Percentiles rank a stretch among this genome's conserved stretches.
Conservation (phyloP, 92 coral and sea anemone species). For the Scolanthus callimorphus region DNA sequence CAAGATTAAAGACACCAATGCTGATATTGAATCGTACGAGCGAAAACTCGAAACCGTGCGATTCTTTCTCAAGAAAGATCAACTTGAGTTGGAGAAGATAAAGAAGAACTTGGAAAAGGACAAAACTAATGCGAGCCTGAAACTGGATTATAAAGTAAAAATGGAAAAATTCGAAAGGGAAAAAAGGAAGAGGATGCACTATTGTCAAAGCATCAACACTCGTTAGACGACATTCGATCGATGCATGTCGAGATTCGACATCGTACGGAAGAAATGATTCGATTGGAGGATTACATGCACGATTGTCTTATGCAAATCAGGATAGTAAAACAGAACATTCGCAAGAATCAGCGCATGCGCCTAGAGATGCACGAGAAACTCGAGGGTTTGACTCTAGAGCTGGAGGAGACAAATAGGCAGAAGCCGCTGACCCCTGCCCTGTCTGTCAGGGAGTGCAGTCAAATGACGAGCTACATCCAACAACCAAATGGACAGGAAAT, state of each 20-base stretch:
- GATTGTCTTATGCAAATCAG: constrained; percentile 67
- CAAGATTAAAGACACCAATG: constrained; percentile 44
- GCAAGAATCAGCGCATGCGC: constrained; percentile 54
- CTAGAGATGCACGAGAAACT: constrained; percentile 68
- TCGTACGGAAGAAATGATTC: constrained; percentile 60
- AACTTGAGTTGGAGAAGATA: constrained; percentile 69
- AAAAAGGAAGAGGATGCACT: constrained; percentile 68
- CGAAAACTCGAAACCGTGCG: constrained; percentile 77
- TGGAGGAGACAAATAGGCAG: constrained; percentile 59
- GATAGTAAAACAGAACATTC: constrained; percentile 47
- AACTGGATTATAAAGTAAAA: constrained; percentile 65
- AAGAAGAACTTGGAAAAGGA: constrained; percentile 59
- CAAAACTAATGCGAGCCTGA: constrained; percentile 44
- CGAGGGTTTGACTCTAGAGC: constrained; percentile 50
- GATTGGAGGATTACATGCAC: constrained; percentile 71
- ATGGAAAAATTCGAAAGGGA: constrained; percentile 49
- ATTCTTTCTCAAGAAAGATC: constrained; percentile 69
- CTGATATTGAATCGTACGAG: constrained; percentile 50
- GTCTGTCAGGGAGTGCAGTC: constrained; percentile 32
- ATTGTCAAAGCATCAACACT: constrained; percentile 53
- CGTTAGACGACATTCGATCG: constrained; percentile 64
- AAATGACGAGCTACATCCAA: constrained; percentile 1
- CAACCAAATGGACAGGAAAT: background rate
- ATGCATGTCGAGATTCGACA: constrained; percentile 80
- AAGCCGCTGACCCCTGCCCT: constrained; percentile 65